phyloP scores from a whole-genome alignment of 2,113 vertebrate species.

The Serinus canaria region DNA sequence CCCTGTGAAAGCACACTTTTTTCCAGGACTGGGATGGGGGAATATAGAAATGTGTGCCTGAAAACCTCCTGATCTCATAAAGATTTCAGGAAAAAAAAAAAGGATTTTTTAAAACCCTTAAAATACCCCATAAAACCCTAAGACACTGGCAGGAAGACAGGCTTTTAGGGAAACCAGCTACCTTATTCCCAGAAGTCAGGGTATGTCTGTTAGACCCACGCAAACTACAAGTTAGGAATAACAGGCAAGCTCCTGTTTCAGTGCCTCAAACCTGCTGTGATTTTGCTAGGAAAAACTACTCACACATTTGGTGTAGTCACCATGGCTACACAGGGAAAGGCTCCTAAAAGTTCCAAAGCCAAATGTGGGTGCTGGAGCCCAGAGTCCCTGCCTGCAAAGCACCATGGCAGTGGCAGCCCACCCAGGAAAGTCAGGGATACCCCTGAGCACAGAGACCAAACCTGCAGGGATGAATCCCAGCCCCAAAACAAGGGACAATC shows the following conservation, averaged over 20 bases:
- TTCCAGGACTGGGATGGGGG: background rate
- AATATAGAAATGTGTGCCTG: background rate
- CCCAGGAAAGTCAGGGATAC: background rate
- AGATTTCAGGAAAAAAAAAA: background rate
- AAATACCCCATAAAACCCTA: background rate
- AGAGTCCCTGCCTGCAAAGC: background rate
- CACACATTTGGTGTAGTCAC: background rate
- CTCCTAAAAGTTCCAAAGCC: background rate
- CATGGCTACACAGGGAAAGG: background rate
- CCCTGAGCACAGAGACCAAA: background rate
- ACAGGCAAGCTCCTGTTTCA: background rate
- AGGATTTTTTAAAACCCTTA: background rate
- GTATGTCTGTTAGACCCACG: background rate
- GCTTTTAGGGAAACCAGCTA: background rate
- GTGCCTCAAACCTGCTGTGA: background rate
- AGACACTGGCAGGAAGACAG: background rate
- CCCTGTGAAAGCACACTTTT: background rate
- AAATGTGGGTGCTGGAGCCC: constrained; percentile 2
- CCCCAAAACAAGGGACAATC: background rate
- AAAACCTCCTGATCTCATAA: background rate
- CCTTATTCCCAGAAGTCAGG: background rate
- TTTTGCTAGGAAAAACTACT: background rate
- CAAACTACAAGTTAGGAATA: background rate
- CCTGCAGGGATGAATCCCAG: background rate
- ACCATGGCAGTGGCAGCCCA: background rate